Percentiles rank a stretch among this genome's conserved stretches.
These are phyloP conservation scores for Microtus richardsoni DNA, from an alignment of 2,113 vertebrate genomes.

Conservation along the genomic window DNA sequence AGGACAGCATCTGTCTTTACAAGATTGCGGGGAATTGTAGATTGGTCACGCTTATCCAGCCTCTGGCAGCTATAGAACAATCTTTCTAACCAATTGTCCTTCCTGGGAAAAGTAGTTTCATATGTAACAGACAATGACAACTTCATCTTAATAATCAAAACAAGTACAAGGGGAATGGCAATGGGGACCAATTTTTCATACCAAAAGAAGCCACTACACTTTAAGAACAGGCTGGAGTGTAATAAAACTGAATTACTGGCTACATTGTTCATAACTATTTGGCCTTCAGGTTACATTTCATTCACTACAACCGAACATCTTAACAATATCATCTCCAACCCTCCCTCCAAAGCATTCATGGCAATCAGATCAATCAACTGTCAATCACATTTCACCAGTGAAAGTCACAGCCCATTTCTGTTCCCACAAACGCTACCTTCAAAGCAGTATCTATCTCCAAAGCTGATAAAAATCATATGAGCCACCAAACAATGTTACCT, in stretches of 20 bases:
- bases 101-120: slow-evolving; percentile 88
- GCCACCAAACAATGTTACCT: slow-evolving; percentile 20
- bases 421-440: slow-evolving; percentile 1
- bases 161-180: neutral
- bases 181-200: neutral
- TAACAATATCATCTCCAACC: neutral
- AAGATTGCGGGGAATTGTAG: slow-evolving; percentile 90
- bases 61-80: slow-evolving; percentile 98
- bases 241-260: neutral
- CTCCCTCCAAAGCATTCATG: neutral
- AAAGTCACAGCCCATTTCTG: slow-evolving; percentile 24
- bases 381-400: slow-evolving; percentile 18
- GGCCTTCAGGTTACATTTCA: neutral
- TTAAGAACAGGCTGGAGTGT: neutral
- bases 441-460: neutral
- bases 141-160: slow-evolving; percentile 52
- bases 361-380: neutral
- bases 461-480: slow-evolving; percentile 5
- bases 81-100: slow-evolving; percentile 98
- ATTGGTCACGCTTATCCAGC: slow-evolving; percentile 93
- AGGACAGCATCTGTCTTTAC: slow-evolving; percentile 96
- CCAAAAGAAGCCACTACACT: neutral
- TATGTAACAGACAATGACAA: slow-evolving; percentile 66
- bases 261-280: neutral
- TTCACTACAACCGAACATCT: neutral